Conservation (phyloP, 2,888 invertebrate genomes). For the Notodonta ziczac region DNA sequence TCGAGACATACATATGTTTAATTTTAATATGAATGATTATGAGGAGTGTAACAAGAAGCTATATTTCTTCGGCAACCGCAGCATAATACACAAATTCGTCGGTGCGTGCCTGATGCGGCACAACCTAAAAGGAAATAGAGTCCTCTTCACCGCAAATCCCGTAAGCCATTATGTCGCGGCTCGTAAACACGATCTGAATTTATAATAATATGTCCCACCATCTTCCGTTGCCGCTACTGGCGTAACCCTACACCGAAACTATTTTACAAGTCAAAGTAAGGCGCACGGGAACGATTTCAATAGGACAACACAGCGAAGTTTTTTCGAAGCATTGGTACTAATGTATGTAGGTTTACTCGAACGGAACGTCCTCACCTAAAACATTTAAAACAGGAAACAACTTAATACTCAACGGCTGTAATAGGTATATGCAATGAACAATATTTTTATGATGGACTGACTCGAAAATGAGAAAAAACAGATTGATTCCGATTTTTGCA, state of each 20-base stretch:
- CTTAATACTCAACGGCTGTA: too few relatives aligned
- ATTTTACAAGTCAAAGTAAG: conserved; percentile 34
- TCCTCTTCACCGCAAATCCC: conserved; percentile 41
- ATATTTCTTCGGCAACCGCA: conserved; percentile 11
- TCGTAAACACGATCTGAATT: conserved; percentile 50
- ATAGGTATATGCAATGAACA: too few relatives aligned
- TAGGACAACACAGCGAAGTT: conserved; percentile 8
- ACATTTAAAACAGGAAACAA: too few relatives aligned
- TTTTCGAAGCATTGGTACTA: neutral
- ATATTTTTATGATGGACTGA: too few relatives aligned
- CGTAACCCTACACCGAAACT: conserved; percentile 12
- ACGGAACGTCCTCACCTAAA: too few relatives aligned
- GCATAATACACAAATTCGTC: conserved; percentile 13
- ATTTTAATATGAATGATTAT: too few relatives aligned
- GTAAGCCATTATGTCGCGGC: conserved; percentile 34
- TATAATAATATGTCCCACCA: conserved; percentile 33
- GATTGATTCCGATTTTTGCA: too few relatives aligned
- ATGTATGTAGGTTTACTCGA: neutral
- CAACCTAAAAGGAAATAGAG: conserved; percentile 35
- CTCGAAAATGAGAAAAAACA: too few relatives aligned
- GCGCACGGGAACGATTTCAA: conserved; percentile 24
- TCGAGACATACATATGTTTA: too few relatives aligned
- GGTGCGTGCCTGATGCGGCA: conserved; percentile 22
- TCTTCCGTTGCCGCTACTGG: conserved; percentile 10
- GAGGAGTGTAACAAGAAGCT: neutral